These are phyloP conservation scores for Eupeodes corollae DNA, from an alignment of 1,140 invertebrate genomes.

Conservation along the genomic window DNA sequence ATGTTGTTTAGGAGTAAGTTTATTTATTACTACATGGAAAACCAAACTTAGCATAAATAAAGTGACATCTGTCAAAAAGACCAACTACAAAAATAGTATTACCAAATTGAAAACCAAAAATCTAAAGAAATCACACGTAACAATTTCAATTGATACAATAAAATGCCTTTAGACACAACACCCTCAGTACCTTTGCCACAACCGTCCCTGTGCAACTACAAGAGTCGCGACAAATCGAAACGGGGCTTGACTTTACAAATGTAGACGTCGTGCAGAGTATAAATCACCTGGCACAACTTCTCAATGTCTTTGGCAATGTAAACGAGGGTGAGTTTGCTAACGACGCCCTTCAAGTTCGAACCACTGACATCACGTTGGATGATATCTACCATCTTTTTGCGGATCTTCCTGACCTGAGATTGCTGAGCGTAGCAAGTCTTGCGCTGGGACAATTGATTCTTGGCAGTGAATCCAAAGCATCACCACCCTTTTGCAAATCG, in stretches of 20 bases:
- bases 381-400: conserved; percentile 93
- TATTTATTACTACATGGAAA: too few species aligned
- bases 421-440: conserved; percentile 99
- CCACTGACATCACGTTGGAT: conserved; percentile 82
- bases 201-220: conserved; percentile 92
- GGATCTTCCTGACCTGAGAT: conserved; percentile 83
- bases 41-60: too few species aligned
- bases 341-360: conserved; percentile 85
- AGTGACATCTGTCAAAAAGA: too few species aligned
- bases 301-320: conserved; percentile 99
- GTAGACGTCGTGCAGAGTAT: conserved; percentile 96
- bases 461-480: conserved; percentile 96
- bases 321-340: conserved; percentile 92
- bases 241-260: conserved; percentile 98
- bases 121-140: too few species aligned
- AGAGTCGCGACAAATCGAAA: conserved; percentile 89
- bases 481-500: conserved; percentile 89
- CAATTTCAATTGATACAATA: too few species aligned
- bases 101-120: too few species aligned
- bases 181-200: conserved; percentile 53
- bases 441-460: conserved; percentile 80
- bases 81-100: too few species aligned
- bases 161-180: conserved; percentile 60
- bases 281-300: conserved; percentile 91
- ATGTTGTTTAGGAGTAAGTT: too few species aligned